Conservation (phyloP, 2,797 vertebrate species). For the Crocidura indochinensis region DNA sequence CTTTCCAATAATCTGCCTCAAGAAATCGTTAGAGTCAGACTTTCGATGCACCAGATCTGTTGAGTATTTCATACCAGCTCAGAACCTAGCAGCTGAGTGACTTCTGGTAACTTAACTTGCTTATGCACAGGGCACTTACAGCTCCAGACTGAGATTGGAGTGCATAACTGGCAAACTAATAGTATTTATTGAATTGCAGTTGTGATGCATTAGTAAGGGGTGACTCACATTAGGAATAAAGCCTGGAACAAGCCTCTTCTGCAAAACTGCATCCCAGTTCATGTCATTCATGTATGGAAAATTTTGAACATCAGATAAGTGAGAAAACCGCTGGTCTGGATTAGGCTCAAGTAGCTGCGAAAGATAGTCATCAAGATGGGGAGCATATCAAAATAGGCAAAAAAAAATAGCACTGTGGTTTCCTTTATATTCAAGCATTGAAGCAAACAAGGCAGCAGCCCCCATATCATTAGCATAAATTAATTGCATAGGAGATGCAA, state of each 20-base stretch:
- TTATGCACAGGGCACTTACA: not conserved
- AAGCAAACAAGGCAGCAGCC: not conserved
- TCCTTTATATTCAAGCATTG: not conserved
- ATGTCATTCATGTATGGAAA: slow-evolving; percentile 94
- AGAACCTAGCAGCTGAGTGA: not conserved
- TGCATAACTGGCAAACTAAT: too few species aligned
- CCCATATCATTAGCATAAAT: not conserved
- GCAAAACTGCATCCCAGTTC: slow-evolving; percentile 96
- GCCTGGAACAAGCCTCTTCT: slow-evolving; percentile 94
- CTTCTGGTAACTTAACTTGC: not conserved
- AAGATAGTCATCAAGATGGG: slow-evolving; percentile 45
- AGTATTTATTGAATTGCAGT: not conserved
- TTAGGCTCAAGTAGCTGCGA: slow-evolving; percentile 94
- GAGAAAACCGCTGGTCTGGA: slow-evolving; percentile 94
- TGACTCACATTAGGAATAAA: slow-evolving; percentile 96
- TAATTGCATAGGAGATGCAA: not conserved
- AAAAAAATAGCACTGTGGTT: not conserved
- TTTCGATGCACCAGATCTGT: not conserved
- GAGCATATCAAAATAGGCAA: not conserved
- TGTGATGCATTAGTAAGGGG: not conserved
- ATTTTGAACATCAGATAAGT: slow-evolving; percentile 94
- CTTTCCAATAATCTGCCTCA: not conserved
- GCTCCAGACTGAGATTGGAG: too few species aligned
- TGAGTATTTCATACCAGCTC: not conserved
- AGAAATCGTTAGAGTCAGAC: not conserved